Conservation (phyloP, 64 coral and sea anemone species). For the Platygyra sinensis region DNA sequence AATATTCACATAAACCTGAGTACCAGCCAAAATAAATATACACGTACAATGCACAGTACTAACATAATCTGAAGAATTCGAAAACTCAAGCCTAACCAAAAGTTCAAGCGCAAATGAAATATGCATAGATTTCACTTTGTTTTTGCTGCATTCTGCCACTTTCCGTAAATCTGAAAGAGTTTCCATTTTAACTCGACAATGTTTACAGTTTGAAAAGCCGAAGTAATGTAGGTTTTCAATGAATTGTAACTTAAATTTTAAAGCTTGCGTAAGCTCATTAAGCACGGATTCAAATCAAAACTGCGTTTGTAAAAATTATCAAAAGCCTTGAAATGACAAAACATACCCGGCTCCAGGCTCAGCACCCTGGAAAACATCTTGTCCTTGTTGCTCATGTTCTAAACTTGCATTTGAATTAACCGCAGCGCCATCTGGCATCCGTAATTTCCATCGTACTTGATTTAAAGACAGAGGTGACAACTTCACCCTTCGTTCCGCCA, state of each 20-base stretch:
- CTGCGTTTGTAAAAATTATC: neutral
- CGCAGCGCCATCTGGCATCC: conserved; percentile 55
- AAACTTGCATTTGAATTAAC: neutral
- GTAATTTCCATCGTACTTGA: neutral
- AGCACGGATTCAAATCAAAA: neutral
- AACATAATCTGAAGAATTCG: no score
- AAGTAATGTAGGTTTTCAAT: neutral
- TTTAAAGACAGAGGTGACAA: neutral
- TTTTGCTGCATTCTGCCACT: no score
- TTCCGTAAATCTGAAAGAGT: neutral
- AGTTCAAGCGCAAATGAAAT: no score
- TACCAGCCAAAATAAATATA: no score
- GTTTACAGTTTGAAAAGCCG: neutral
- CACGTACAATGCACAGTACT: no score
- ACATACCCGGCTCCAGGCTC: conserved; percentile 68
- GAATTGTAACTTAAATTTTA: neutral
- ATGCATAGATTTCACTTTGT: no score
- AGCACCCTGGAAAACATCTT: conserved; percentile 52
- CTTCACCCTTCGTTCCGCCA: conserved; percentile 17
- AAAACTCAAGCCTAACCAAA: no score
- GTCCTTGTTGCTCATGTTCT: conserved; percentile 39
- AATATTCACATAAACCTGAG: no score
- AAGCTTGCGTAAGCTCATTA: neutral
- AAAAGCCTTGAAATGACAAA: neutral
- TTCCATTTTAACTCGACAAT: neutral